Percentiles rank a stretch among this genome's conserved stretches.
Conservation (phyloP, 2,888 invertebrate genomes). For the Miltochrista miniata region DNA sequence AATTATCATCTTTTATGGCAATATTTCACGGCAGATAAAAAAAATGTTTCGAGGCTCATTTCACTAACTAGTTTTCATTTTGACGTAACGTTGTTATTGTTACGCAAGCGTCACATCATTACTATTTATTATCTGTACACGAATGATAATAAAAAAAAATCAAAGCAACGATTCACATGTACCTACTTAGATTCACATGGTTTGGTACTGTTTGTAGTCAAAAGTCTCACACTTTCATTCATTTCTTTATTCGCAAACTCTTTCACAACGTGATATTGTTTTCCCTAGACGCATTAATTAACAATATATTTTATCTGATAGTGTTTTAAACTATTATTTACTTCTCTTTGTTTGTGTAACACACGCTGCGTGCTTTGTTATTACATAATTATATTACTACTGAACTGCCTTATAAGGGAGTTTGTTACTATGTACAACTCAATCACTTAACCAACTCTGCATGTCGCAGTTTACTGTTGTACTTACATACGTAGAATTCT, state of each 20-base stretch:
- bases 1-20: too few species aligned
- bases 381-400: too few species aligned
- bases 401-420: too few species aligned
- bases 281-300: constrained; percentile 13
- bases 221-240: constrained; percentile 52
- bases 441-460: too few species aligned
- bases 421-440: too few species aligned
- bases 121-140: constrained; percentile 7
- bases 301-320: constrained; percentile 17
- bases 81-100: not conserved
- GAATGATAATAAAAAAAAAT: constrained; percentile 4
- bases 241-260: constrained; percentile 36
- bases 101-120: not conserved
- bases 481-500: too few species aligned
- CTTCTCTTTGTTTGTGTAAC: not conserved
- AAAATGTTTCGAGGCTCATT: too few species aligned
- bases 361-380: too few species aligned
- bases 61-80: not conserved
- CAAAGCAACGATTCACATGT: not conserved
- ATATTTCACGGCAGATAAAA: too few species aligned
- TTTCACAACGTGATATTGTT: constrained; percentile 30
- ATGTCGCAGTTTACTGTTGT: too few species aligned
- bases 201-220: constrained; percentile 30
- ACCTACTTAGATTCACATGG: constrained; percentile 23
- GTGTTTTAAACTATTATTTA: constrained; percentile 6